Conservation (phyloP, 2,113 vertebrate genomes). For the Suncus etruscus region DNA sequence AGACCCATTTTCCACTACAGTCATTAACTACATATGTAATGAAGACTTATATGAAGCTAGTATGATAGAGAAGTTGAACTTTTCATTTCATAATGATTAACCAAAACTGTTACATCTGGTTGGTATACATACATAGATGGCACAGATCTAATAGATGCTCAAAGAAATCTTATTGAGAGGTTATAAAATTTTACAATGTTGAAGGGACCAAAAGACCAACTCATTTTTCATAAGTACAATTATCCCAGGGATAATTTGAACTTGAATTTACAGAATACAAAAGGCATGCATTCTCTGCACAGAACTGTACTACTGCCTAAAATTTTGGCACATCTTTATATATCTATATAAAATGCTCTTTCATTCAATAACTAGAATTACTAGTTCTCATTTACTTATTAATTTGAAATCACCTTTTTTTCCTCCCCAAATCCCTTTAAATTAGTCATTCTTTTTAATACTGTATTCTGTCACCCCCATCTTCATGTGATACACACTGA, state of each 20-base stretch:
- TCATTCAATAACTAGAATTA: neutral
- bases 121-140: neutral
- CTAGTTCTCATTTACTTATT: neutral
- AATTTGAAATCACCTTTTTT: neutral
- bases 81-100: conserved; percentile 2
- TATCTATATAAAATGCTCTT: neutral
- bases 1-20: neutral
- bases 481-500: neutral
- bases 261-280: conserved; percentile 7
- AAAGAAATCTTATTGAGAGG: neutral
- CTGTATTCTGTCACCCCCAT: neutral
- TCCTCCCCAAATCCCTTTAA: neutral
- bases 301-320: neutral
- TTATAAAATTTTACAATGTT: neutral
- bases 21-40: neutral
- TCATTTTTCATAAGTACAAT: neutral
- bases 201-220: conserved; percentile 11
- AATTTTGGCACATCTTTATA: neutral
- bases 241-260: neutral
- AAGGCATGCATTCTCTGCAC: neutral
- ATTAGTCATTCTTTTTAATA: neutral
- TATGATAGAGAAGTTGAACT: neutral
- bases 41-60: neutral
- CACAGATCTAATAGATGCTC: conserved; percentile 33
- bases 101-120: neutral